Base-by-base conservation (phyloP, 2,888 invertebrate species). In the Catocala fraxini region DNA sequence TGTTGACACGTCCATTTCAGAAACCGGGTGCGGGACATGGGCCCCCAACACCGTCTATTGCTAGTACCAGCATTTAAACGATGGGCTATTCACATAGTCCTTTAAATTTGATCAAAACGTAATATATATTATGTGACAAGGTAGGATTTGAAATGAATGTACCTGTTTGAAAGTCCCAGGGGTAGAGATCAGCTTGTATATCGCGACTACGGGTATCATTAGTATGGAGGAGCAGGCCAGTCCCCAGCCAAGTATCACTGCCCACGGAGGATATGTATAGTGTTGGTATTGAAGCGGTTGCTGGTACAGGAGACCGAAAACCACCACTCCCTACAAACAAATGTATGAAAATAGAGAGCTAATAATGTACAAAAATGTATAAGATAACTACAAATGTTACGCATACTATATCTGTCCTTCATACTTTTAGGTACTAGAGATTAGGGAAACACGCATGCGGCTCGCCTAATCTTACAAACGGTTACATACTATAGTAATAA, bases 141-240 rank as follows among this genome's bases (percentile, higher is more conserved):
- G 4, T 34, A 13, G 25, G 12, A 7, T n/a, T 7, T 35, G 7
- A 49, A 45, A 3, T 25, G 25, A 25, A 2, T 59, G 83, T 87
- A 97, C 97, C 95, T 97, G 95, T 84, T 91, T 93, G 48, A 96
- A 94, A 4, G 96, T 95, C 43, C 97, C 97, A 4, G 96, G 95
- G 0, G 96, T 96, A 64, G 95, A 95, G 56, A 94, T 86, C 34
- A 97, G 81, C 79, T 96, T 95, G 71, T 96, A 93, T 52, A 96
- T 85, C 0, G 96, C 97, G 12, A 96, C 95, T 2, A 96, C 79
- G 0, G 97, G 97, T 77, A 97, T 97, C 96, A 97, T 96, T 56
- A 96, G 88, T 49, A 97, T 96, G 52, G 97, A 96, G 61, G 96
- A 96, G 73, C 96, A 95, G n/a, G 97, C 96, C 51, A 97, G 93